These are phyloP conservation scores for Hippocampus abdominalis DNA, from an alignment of 2,113 vertebrate species.

Conservation along the genomic window DNA sequence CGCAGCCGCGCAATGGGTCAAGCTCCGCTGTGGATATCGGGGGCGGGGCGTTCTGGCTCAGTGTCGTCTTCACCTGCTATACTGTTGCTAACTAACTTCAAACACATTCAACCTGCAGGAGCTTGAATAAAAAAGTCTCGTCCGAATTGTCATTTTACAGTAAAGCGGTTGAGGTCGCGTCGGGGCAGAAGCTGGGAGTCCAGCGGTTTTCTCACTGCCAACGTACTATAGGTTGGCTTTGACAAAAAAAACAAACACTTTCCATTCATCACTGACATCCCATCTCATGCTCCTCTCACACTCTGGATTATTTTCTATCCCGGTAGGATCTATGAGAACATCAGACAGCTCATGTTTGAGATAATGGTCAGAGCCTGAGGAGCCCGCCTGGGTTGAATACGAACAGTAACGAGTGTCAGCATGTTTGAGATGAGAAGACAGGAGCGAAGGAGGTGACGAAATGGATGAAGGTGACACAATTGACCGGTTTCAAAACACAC, in stretches of 20 bases:
- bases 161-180: neutral
- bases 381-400: constrained; percentile 46
- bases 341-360: constrained; percentile 30
- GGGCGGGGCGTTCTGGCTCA: constrained; percentile 39
- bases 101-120: constrained; percentile 43
- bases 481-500: constrained; percentile 4
- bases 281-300: neutral
- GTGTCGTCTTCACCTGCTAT: constrained; percentile 52
- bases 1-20: constrained; percentile 16
- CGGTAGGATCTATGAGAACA: constrained; percentile 21
- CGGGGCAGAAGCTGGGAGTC: no score
- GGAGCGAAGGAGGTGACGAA: constrained; percentile 4
- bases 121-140: constrained; percentile 44
- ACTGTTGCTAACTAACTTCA: constrained; percentile 45
- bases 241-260: neutral
- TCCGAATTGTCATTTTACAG: constrained; percentile 39
- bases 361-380: constrained; percentile 42
- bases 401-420: constrained; percentile 19
- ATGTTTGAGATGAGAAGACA: constrained; percentile 12
- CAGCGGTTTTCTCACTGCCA: neutral
- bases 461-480: constrained; percentile 9
- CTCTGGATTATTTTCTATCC: constrained; percentile 22
- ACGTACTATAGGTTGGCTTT: neutral
- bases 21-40: constrained; percentile 36
- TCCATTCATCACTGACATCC: neutral